Evolutionary conservation across 2,113 vertebrate genomes (phyloP).

Genomic region (Notechis scutatus): DNA sequence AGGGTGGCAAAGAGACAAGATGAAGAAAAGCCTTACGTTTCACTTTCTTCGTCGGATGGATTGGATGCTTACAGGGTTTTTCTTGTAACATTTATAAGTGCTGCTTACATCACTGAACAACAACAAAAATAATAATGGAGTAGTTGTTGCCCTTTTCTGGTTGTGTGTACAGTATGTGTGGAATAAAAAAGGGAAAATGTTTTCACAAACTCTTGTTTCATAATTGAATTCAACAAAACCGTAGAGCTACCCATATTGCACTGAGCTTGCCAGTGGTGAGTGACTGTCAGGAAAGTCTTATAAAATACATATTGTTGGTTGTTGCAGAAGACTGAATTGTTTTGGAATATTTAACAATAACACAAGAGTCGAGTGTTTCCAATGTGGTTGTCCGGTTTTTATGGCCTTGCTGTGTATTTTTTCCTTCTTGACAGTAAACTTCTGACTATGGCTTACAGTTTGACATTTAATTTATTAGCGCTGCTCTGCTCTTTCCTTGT

Average conservation of each 20-base stretch:
- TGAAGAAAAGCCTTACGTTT: constrained; percentile 99
- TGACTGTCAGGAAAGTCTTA: constrained; percentile 91
- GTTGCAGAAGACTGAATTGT: constrained; percentile 96
- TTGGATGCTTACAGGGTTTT: constrained; percentile 97
- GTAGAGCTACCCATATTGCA: constrained; percentile 93
- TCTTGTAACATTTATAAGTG: constrained; percentile 99
- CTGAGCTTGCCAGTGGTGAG: constrained; percentile 95
- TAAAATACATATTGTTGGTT: constrained; percentile 88
- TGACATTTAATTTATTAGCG: constrained; percentile 99
- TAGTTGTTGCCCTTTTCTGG: constrained; percentile 85
- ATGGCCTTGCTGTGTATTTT: constrained; percentile 87
- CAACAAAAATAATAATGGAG: constrained; percentile 85
- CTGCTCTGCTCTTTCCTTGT: constrained; percentile 87
- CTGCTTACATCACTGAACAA: constrained; percentile 99
- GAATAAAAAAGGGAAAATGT: constrained; percentile 88
- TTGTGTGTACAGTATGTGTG: constrained; percentile 83
- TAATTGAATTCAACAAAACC: constrained; percentile 90
- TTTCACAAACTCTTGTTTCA: constrained; percentile 91
- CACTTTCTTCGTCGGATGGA: constrained; percentile 98
- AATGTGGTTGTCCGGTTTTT: constrained; percentile 94
- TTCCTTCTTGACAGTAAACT: constrained; percentile 90
- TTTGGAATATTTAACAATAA: constrained; percentile 97
- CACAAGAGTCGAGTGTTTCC: constrained; percentile 91
- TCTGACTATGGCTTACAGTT: constrained; percentile 89
- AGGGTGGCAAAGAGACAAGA: constrained; percentile 78